Evolutionary conservation across 2,888 invertebrate genomes (phyloP).

Genomic region (Mesopsocus fuscifrons): DNA sequence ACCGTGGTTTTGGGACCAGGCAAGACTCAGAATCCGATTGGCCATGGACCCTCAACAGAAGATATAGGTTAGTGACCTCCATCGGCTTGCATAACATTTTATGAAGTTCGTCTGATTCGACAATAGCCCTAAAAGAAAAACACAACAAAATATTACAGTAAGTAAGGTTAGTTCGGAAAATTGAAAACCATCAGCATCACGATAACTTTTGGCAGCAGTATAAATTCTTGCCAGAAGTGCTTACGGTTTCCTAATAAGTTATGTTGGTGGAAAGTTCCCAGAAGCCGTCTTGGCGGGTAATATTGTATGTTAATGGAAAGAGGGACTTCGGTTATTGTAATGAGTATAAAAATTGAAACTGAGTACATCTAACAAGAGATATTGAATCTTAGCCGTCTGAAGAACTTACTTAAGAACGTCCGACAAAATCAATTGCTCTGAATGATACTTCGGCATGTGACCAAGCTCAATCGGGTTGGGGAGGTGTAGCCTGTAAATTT

Average conservation of each 20-base stretch:
- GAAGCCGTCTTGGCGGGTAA: no score
- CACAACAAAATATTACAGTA: no score
- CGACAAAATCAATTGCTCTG: not conserved
- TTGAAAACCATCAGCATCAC: not conserved
- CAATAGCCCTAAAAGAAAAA: not conserved
- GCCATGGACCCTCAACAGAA: not conserved
- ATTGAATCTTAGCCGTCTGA: not conserved
- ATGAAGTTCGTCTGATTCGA: not conserved
- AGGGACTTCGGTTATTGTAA: no score
- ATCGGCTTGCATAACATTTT: not conserved
- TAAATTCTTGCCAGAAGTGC: no score
- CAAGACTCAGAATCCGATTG: not conserved
- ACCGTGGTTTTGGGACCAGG: not conserved
- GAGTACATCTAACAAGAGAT: no score
- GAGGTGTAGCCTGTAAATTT: not conserved
- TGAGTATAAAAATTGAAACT: no score
- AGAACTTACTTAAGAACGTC: not conserved
- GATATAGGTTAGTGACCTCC: not conserved
- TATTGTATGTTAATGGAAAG: no score
- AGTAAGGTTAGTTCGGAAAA: not conserved
- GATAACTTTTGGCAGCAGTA: no score
- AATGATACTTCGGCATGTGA: not conserved
- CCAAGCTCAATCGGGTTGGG: not conserved
- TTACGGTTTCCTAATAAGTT: no score
- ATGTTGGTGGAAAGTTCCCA: no score